Conservation (phyloP, 2,888 invertebrate genomes). For the Caenorhabditis drosophilae region DNA sequence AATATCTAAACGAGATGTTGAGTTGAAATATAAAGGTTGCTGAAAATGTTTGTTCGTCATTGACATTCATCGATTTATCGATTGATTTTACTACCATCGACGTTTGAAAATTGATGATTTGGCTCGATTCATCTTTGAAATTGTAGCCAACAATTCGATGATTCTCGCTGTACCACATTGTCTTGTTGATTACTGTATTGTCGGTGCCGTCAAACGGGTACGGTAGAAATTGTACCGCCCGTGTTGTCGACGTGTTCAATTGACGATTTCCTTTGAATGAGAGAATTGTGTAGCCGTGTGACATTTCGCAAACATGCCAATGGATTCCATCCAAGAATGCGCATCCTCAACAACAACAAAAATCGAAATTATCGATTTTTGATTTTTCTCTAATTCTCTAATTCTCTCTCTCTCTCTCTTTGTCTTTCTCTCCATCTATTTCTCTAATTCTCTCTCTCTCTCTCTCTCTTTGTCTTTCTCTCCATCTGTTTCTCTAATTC, state of each 20-base stretch:
- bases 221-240: slow-evolving; percentile 35
- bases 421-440: no score
- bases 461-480: no score
- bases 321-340: slow-evolving; percentile 33
- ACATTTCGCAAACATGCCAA: slow-evolving; percentile 46
- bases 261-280: slow-evolving; percentile 28
- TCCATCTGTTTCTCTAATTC: no score
- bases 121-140: slow-evolving; percentile 17
- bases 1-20: slow-evolving; percentile 80
- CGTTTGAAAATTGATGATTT: slow-evolving; percentile 16
- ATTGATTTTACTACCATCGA: slow-evolving; percentile 4
- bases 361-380: neutral
- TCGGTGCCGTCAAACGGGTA: slow-evolving; percentile 46
- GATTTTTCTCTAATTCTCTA: neutral
- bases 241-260: slow-evolving; percentile 33
- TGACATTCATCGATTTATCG: neutral
- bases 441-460: no score
- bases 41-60: slow-evolving; percentile 6
- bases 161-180: slow-evolving; percentile 31
- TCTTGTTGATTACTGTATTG: slow-evolving; percentile 34
- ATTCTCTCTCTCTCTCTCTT: no score
- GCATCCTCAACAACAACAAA: slow-evolving; percentile 11
- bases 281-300: slow-evolving; percentile 47
- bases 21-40: slow-evolving; percentile 40
- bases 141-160: slow-evolving; percentile 31